Evolutionary conservation across 1,140 invertebrate genomes (phyloP).

Genomic region (Drosophila oshimai): DNA sequence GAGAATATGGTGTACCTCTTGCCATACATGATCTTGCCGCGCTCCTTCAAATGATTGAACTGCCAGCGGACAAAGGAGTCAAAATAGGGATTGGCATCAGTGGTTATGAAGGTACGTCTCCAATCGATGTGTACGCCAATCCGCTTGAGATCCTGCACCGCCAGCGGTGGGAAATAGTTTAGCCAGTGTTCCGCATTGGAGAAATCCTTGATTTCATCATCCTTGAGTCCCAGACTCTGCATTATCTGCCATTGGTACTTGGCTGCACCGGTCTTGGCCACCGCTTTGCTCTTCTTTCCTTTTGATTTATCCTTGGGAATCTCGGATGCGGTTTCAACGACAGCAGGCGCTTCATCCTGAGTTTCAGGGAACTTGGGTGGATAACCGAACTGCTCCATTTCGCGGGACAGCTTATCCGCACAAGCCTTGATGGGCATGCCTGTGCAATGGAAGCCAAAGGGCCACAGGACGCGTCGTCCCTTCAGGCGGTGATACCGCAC

Average conservation of each 20-base stretch:
- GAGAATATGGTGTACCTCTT: constrained; percentile 99
- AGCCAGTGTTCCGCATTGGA: constrained; percentile 96
- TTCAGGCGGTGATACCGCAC: constrained; percentile 94
- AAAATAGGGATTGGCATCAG: constrained; percentile 98
- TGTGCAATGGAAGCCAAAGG: constrained; percentile 99
- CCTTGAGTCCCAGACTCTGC: constrained; percentile 93
- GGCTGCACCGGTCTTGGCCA: constrained; percentile 93
- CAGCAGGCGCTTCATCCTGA: constrained; percentile 82
- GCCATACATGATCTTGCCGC: constrained; percentile 97
- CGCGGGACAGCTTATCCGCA: constrained; percentile 98
- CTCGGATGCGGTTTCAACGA: constrained; percentile 84
- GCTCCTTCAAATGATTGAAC: constrained; percentile 93
- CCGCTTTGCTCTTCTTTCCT: constrained; percentile 99
- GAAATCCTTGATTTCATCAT: constrained; percentile 97
- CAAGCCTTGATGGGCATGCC: constrained; percentile 99
- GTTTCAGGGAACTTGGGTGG: constrained; percentile 95
- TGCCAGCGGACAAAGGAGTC: constrained; percentile 99
- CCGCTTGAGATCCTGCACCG: constrained; percentile 92
- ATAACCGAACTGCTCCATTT: constrained; percentile 95
- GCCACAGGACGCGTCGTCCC: constrained; percentile 96
- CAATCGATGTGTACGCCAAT: constrained; percentile 98
- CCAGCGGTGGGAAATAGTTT: constrained; percentile 96
- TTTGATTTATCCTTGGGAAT: constrained; percentile 97
- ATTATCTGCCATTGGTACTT: constrained; percentile 99
- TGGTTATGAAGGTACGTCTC: constrained; percentile 98